Conservation (phyloP, 2,797 vertebrate species). For the Danio jaintianensis region DNA sequence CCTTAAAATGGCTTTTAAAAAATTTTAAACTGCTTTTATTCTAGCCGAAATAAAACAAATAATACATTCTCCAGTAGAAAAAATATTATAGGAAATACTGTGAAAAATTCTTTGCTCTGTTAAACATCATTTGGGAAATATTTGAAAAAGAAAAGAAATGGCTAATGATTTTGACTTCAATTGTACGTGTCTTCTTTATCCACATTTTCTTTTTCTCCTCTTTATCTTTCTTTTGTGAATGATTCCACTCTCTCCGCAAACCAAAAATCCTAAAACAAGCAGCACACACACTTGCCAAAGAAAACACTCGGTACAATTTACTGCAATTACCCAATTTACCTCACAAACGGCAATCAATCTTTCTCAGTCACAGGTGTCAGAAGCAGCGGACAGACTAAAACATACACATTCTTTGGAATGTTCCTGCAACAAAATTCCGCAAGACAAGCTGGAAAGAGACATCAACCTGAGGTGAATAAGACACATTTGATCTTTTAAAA, state of each 20-base stretch:
- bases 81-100: too few relatives aligned
- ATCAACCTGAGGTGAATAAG: not conserved
- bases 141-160: too few relatives aligned
- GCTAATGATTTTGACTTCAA: too few relatives aligned
- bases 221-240: not conserved
- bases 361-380: constrained; percentile 56
- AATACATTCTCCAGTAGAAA: not conserved
- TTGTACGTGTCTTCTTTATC: not conserved
- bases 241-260: not conserved
- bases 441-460: not conserved
- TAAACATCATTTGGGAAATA: too few relatives aligned
- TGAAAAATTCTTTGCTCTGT: too few relatives aligned
- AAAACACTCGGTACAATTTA: constrained; percentile 47
- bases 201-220: not conserved
- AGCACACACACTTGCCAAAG: constrained; percentile 43
- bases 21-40: too few relatives aligned
- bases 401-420: not conserved
- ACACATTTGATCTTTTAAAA: not conserved
- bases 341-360: constrained; percentile 59
- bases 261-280: constrained; percentile 31
- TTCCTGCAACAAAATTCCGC: not conserved
- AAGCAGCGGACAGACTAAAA: constrained; percentile 28
- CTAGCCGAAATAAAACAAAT: not conserved
- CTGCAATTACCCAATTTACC: constrained; percentile 58
- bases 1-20: too few relatives aligned